These are phyloP conservation scores for Carposina sasakii DNA, from an alignment of 1,140 invertebrate species.

Conservation along the genomic window DNA sequence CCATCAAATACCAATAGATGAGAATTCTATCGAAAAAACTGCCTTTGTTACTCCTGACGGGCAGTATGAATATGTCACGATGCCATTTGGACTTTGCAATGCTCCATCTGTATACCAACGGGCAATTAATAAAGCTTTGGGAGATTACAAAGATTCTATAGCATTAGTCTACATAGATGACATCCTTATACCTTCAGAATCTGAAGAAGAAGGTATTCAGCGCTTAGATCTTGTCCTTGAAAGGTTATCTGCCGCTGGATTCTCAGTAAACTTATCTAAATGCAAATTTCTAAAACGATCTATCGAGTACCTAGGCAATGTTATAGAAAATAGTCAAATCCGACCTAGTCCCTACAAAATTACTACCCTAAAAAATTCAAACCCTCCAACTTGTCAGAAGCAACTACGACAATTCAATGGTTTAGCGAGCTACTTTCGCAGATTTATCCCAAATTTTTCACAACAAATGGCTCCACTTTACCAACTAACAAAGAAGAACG, in stretches of 20 bases:
- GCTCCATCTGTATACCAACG: slow-evolving; percentile 43
- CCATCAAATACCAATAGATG: slow-evolving; percentile 38
- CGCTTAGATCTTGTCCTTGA: slow-evolving; percentile 15
- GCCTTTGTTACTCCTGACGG: slow-evolving; percentile 41
- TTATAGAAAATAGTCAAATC: slow-evolving; percentile 15
- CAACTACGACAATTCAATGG: slow-evolving; percentile 49
- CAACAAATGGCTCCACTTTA: slow-evolving; percentile 33
- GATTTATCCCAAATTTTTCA: slow-evolving; percentile 61
- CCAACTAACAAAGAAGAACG: slow-evolving; percentile 16
- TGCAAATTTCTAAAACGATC: slow-evolving; percentile 27
- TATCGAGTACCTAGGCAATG: slow-evolving; percentile 32
- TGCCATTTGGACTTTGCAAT: slow-evolving; percentile 43
- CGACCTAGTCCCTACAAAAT: slow-evolving; percentile 17
- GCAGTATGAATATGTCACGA: slow-evolving; percentile 34
- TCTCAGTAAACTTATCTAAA: slow-evolving; percentile 28
- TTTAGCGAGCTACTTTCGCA: slow-evolving; percentile 48
- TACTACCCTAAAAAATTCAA: slow-evolving; percentile 15
- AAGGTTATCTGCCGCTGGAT: slow-evolving; percentile 18
- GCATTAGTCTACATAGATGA: slow-evolving; percentile 28
- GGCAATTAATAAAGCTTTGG: slow-evolving; percentile 50
- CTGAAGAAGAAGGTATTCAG: slow-evolving; percentile 17
- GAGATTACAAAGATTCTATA: slow-evolving; percentile 15
- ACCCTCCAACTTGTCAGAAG: slow-evolving; percentile 17
- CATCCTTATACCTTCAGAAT: slow-evolving; percentile 18
- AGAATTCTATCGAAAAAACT: slow-evolving; percentile 32